These are phyloP conservation scores for Leucoraja ocellata DNA, from an alignment of 2,797 vertebrate genomes.

Conservation along the genomic window DNA sequence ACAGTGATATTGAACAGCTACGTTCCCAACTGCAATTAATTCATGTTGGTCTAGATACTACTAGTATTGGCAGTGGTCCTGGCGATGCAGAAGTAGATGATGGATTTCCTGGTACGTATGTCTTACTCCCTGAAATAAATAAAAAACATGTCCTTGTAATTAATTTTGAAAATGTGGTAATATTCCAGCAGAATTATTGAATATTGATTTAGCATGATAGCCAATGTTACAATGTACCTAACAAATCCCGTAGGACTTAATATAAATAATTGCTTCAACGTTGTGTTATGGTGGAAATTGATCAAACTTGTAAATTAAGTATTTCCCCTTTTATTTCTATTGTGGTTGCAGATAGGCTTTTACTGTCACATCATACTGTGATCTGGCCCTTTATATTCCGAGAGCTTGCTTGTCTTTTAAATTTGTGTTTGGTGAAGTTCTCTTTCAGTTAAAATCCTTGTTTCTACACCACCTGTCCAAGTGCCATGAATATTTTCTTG, in stretches of 20 bases:
- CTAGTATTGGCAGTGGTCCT: slow-evolving; percentile 83
- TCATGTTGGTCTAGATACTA: slow-evolving; percentile 82
- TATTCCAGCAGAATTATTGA: background rate
- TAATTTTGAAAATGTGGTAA: background rate
- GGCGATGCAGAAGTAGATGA: slow-evolving; percentile 83
- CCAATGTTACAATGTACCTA: too few relatives aligned
- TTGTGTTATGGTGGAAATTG: background rate
- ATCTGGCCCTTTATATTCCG: too few relatives aligned
- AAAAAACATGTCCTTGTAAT: background rate
- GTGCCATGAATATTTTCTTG: too few relatives aligned
- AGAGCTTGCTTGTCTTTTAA: too few relatives aligned
- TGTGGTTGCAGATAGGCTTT: background rate
- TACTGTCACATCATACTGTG: too few relatives aligned
- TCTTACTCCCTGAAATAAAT: background rate
- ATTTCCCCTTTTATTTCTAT: background rate
- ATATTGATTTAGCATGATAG: background rate
- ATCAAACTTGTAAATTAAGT: background rate
- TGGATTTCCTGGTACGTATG: slow-evolving; percentile 79
- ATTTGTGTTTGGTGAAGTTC: too few relatives aligned
- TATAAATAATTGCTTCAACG: background rate
- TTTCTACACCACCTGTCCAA: too few relatives aligned
- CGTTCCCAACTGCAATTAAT: slow-evolving; percentile 79
- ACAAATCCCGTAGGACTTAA: background rate
- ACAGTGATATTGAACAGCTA: slow-evolving; percentile 96
- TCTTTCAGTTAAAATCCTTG: too few relatives aligned